Conservation (phyloP, 2,797 vertebrate genomes). For the Scleropages formosus region DNA sequence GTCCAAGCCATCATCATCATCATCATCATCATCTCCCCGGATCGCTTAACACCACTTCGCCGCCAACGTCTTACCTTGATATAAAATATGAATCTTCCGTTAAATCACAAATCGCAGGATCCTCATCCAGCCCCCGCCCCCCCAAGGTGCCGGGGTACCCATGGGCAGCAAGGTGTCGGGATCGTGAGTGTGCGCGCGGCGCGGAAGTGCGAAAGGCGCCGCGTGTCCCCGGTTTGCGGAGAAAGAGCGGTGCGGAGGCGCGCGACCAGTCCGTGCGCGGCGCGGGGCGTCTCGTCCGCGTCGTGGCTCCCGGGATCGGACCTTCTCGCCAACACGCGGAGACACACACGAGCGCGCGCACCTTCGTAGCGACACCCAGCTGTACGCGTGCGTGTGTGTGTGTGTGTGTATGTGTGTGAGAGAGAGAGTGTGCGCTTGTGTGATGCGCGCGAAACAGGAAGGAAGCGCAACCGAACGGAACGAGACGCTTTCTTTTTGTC, state of each 20-base stretch:
- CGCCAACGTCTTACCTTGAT: constrained; percentile 27
- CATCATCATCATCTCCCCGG: constrained; percentile 23
- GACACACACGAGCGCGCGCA: no score
- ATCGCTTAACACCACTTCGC: background rate
- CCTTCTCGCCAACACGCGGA: constrained; percentile 41
- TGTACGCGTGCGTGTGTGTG: constrained; percentile 37
- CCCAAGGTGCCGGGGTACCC: no score
- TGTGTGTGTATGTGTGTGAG: no score
- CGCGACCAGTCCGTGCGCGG: background rate
- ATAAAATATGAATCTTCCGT: constrained; percentile 1
- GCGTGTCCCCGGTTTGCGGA: constrained; percentile 4
- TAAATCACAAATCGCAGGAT: constrained; percentile 15
- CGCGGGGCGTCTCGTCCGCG: background rate
- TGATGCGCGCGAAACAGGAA: constrained; percentile 75
- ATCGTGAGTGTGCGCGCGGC: constrained; percentile 1
- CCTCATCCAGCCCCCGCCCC: constrained; percentile 14
- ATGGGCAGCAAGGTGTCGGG: background rate
- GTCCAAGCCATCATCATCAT: background rate
- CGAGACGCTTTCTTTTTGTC: constrained; percentile 65
- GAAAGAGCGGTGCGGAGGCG: no score
- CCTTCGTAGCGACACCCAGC: no score
- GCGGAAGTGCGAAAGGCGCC: constrained; percentile 18
- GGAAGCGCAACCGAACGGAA: constrained; percentile 80
- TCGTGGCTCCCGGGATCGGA: constrained; percentile 30
- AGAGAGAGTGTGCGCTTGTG: no score